Percentiles rank a stretch among this genome's conserved stretches.
Conservation (phyloP, 1,140 invertebrate genomes). For the Manduca sexta region DNA sequence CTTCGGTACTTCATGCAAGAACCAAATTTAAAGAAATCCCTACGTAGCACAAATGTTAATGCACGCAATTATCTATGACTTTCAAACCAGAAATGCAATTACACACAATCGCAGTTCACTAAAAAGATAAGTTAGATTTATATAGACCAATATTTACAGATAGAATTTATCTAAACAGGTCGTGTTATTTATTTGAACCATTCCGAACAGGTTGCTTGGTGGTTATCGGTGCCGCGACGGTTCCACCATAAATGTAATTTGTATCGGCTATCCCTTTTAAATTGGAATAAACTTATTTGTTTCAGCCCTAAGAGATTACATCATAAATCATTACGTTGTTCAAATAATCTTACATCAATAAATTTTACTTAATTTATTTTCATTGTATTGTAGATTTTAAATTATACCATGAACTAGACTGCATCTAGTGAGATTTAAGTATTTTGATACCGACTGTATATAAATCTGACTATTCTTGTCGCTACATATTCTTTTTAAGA, state of each 20-base stretch:
- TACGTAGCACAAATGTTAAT: neutral
- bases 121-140: slow-evolving; percentile 42
- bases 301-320: slow-evolving; percentile 34
- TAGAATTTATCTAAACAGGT: slow-evolving; percentile 64
- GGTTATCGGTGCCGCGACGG: slow-evolving; percentile 48
- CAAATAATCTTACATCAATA: slow-evolving; percentile 20
- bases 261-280: slow-evolving; percentile 51
- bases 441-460: no score
- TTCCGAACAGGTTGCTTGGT: slow-evolving; percentile 55
- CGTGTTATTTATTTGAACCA: slow-evolving; percentile 62
- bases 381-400: neutral
- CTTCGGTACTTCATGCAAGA: no score
- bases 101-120: slow-evolving; percentile 10
- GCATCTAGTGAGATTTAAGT: neutral
- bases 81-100: slow-evolving; percentile 10
- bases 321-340: slow-evolving; percentile 31
- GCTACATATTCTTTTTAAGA: no score
- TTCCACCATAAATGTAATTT: slow-evolving; percentile 63
- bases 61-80: neutral
- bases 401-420: neutral
- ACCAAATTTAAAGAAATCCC: no score
- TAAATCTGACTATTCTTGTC: no score
- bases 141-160: slow-evolving; percentile 62
- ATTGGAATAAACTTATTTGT: slow-evolving; percentile 55
- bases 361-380: slow-evolving; percentile 23